Evolutionary conservation across 2,797 vertebrate genomes (phyloP), one percentile per base, ranked within the genome.

Genomic region (Lepus townsendii): DNA sequence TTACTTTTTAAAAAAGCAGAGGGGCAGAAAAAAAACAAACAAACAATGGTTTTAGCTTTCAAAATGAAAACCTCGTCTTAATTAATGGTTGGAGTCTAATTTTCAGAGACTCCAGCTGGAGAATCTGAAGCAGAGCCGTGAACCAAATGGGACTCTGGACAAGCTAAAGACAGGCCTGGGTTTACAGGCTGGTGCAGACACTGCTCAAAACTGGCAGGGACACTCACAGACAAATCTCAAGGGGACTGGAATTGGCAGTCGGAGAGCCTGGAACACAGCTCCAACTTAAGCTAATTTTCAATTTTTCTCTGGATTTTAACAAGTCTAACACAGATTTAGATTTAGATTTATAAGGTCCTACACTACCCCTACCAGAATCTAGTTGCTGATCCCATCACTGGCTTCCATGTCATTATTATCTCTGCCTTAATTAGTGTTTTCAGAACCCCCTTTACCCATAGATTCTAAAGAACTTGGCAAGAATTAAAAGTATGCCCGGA

Each of bases 11-110:
- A 35, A 86, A 95, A 96, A 82, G 35, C 84, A 57, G 50, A 4
- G 6, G 6, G 32, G 54, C 14, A 20, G 54, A 57, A 20, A 42
- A 14, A 71, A 79, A 71, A n/a, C n/a, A n/a, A 35, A 72, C 42
- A 92, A 72, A 95, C 90, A 94, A 94, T 93, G 96, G 93, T 96
- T 96, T 97, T 76, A 93, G 78, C n/a, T 97, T 97, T 96, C 95
- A 92, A 88, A 94, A 91, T 73, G 85, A 97, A 97, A 96, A 93
- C 68, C 71, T 77, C 90, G 85, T 94, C 86, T 68, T 95, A 92
- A 96, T 97, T 90, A 97, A 77, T 85, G 69, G 79, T 96, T 87
- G 94, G 83, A 97, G 66, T 78, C 32, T 79, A 83, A 80, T 86
- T 95, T 95, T 94, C 85, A 71, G 97, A 93, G 96, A 96, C 83